Conservation (phyloP, 1,140 invertebrate species). For the Bombus polaris region DNA sequence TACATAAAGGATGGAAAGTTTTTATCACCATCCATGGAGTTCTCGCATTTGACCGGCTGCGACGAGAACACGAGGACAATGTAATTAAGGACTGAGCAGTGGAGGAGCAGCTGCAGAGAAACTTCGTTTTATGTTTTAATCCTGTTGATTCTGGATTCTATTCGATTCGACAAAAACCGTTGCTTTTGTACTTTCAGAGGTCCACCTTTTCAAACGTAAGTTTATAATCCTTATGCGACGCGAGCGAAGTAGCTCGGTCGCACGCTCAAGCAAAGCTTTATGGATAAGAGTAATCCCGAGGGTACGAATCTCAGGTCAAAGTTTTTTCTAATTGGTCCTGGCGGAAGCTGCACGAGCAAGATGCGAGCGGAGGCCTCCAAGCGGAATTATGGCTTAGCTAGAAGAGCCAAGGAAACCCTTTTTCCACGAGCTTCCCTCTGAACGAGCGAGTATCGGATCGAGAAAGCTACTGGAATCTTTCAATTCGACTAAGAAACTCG, state of each 20-base stretch:
- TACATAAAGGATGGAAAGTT: neutral
- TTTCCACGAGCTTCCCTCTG: constrained; percentile 39
- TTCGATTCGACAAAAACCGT: neutral
- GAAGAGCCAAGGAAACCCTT: constrained; percentile 31
- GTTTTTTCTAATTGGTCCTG: constrained; percentile 69
- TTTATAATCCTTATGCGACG: constrained; percentile 55
- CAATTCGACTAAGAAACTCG: constrained; percentile 75
- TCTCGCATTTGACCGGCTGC: neutral
- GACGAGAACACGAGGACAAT: neutral
- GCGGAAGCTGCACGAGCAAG: constrained; percentile 18
- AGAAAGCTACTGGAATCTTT: constrained; percentile 65
- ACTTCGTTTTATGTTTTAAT: neutral
- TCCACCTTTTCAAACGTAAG: neutral
- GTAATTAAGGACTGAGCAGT: constrained; percentile 16
- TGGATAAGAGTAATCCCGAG: constrained; percentile 58
- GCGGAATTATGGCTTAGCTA: constrained; percentile 17
- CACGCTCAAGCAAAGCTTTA: constrained; percentile 20
- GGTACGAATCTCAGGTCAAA: constrained; percentile 36
- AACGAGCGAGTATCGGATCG: constrained; percentile 9
- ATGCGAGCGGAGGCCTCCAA: neutral
- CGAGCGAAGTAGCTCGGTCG: constrained; percentile 1
- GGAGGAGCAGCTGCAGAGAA: neutral
- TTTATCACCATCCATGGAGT: neutral
- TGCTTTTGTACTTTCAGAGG: constrained; percentile 31
- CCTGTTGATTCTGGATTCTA: neutral